Base-by-base conservation (phyloP, 2,797 vertebrate genomes). In the Fundulus diaphanus region DNA sequence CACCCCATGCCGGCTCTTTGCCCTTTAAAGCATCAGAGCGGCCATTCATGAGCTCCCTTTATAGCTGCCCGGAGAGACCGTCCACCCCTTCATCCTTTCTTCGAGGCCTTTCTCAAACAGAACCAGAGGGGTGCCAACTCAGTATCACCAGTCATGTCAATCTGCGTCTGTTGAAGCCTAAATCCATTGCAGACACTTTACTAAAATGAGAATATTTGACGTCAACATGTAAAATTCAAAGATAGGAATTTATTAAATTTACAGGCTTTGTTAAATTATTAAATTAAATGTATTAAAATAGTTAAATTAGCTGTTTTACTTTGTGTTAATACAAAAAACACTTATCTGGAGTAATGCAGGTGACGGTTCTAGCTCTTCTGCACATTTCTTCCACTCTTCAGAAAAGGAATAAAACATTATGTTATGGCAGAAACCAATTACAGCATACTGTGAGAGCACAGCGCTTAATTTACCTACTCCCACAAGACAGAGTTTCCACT, bases 1-100 rank as follows among this genome's bases (percentile, higher is more conserved):
- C 44, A 48, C 46, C 77, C 67, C 89, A 81, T 73, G 85, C 72
- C 70, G 86, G 57, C 85, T 29, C 77, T 81, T 70, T 90, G 82
- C 82, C 89, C 89, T 94, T 94, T 90, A 82, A 74, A 91, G 81
- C 83, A 81, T 88, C 88, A 90, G 54, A 77, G 81, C 74, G 80
- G 63, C 73, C 76, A 80, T 91, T 91, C 88, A 74, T 83, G 83
- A 79, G 66, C 66, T 76, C 44, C 40, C 48, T 85, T 82, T 77
- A 84, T 54, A 83, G 76, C 46, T 20, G 68, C 69, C 87, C 75
- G 1, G 29, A 77, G 84, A 84, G 81, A 87, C 76, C 24, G 2
- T 69, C 74, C 37, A 22, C 80, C 76, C 74, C 80, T 82, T 79
- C 69, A 81, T 88, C 80, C 31, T 57, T 48, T 49, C 66, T 70